Evolutionary conservation across 2,888 invertebrate species (phyloP), one percentile per base, ranked within the genome.

Genomic region (Parthenolecanium corni): DNA sequence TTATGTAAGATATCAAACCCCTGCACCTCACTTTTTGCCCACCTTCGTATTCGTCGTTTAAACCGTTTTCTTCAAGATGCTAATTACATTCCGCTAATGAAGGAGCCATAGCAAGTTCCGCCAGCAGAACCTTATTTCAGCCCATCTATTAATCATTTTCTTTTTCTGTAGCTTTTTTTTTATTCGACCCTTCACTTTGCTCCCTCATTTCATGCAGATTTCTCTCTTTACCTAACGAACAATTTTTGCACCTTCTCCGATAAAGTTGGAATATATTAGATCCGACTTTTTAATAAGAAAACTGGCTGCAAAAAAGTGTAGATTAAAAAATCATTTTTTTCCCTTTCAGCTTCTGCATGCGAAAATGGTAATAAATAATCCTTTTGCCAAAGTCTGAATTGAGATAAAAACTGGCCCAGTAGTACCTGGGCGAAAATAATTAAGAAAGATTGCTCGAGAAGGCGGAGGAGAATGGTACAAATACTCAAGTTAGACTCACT

Each of bases 51-150:
- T n/a, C 47, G 18, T 21, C 49, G 49, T 58, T 58, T 38, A 20
- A 38, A 58, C 47, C 49, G 47, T 47, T 58, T 31, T 38, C 58
- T 47, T 38, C 49, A 58, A 58, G 58, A 58, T 58, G 58, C 58
- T 58, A 58, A 58, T 58, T 58, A 58, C 58, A 58, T 58, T 58
- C 58, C 58, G 49, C 58, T 58, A 58, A 58, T 58, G 58, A 58
- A 58, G 58, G 58, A 58, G 58, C 58, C 58, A 46, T 58, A 36
- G 36, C 47, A 58, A 47, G 58, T 49, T 58, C 36, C 49, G 58
- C 31, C 36, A 25, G 31, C 5, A 4, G 36, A 49, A 49, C 49
- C 49, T 49, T 58, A 49, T 46, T 58, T 47, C 38, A 58, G 58
- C 58, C 47, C 58, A 49, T 58, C 58, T 58, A 58, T 58, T 58